A percentile compares a stretch with the other conserved stretches of the same genome.
Conservation (phyloP, 2,797 vertebrate species). For the Galaxias olidus region DNA sequence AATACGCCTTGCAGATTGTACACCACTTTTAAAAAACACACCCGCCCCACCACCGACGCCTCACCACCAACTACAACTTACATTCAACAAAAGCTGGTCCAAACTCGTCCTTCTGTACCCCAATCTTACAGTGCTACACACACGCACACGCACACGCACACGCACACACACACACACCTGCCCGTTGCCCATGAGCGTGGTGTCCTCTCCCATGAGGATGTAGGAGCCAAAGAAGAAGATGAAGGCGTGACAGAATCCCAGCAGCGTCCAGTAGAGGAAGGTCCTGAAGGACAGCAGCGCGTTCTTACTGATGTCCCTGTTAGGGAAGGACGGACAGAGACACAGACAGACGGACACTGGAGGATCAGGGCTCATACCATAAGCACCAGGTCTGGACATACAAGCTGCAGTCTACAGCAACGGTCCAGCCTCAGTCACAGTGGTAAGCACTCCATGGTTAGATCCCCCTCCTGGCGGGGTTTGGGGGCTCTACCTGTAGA, state of each 20-base stretch:
- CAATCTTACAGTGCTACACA: background rate
- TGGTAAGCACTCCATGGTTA: too few relatives aligned
- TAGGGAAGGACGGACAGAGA: background rate
- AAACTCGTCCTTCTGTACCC: too few relatives aligned
- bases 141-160: background rate
- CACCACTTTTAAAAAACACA: background rate
- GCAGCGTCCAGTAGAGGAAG: slow-evolving; percentile 95
- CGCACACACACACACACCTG: slow-evolving; percentile 79
- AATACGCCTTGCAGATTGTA: background rate
- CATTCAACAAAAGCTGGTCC: background rate
- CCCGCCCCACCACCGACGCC: background rate
- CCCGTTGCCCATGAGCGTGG: slow-evolving; percentile 92
- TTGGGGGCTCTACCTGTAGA: slow-evolving; percentile 83
- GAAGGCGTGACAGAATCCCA: slow-evolving; percentile 95
- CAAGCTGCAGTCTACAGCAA: too few relatives aligned
- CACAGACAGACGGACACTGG: background rate
- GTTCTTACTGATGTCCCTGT: slow-evolving; percentile 98
- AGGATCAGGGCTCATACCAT: too few relatives aligned
- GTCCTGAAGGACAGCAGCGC: slow-evolving; percentile 88
- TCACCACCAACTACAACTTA: background rate
- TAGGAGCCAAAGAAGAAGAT: slow-evolving; percentile 97
- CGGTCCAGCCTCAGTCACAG: too few relatives aligned
- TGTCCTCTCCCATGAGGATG: slow-evolving; percentile 93
- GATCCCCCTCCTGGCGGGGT: too few relatives aligned
- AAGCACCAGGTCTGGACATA: too few relatives aligned